These are phyloP conservation scores for Ammodramus savannarum DNA, from an alignment of 2,113 vertebrate species.

Conservation along the genomic window DNA sequence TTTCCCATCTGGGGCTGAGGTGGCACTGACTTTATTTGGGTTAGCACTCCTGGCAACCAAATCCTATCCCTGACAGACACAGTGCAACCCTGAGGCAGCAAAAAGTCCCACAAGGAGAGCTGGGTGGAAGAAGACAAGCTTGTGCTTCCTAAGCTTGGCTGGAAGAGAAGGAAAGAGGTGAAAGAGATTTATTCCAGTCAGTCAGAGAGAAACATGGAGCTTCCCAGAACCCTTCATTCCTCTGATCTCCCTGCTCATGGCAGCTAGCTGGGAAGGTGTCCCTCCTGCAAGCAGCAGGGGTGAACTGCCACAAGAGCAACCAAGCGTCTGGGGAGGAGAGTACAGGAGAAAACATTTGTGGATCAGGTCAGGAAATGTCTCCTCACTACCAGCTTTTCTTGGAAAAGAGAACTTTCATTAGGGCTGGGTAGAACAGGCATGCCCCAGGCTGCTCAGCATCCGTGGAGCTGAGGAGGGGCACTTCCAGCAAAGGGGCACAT, in stretches of 20 bases:
- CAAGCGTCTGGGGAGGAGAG: neutral
- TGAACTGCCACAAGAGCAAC: neutral
- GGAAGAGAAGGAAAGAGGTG: neutral
- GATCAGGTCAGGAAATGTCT: neutral
- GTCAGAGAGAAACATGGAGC: neutral
- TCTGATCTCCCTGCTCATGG: neutral
- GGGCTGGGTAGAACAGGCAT: neutral
- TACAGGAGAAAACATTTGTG: neutral
- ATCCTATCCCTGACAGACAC: neutral
- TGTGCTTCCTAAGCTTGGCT: neutral
- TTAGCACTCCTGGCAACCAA: neutral
- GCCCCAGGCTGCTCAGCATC: neutral
- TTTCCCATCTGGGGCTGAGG: neutral
- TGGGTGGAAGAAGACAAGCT: neutral
- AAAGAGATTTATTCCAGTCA: neutral
- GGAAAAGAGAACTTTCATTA: neutral
- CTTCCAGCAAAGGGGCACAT: conserved; percentile 26
- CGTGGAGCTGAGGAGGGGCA: neutral
- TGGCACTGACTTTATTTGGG: neutral
- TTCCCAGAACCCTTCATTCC: neutral
- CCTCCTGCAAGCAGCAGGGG: neutral
- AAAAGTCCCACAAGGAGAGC: neutral
- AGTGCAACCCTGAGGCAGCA: neutral
- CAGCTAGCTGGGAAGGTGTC: neutral
- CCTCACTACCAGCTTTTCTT: neutral